Evolutionary conservation across 2,113 vertebrate genomes (phyloP).

Genomic region (Cyprinodon variegatus): DNA sequence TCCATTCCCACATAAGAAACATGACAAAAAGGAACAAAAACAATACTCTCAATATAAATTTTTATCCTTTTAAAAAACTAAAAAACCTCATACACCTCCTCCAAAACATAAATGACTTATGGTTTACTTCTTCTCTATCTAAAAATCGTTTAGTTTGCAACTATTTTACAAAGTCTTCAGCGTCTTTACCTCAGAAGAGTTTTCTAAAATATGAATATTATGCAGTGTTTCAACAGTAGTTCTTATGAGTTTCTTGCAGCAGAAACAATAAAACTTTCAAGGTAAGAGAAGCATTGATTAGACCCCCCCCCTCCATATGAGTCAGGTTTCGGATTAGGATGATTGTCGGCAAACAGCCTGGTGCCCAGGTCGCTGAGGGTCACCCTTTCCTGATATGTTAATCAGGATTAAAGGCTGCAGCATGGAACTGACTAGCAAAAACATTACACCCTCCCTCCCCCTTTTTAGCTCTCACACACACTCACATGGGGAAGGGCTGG

Average conservation of each 20-base stretch:
- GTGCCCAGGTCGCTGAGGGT: slow-evolving; percentile 78
- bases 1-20: neutral
- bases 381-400: slow-evolving; percentile 82
- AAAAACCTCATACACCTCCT: neutral
- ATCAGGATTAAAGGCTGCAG: slow-evolving; percentile 77
- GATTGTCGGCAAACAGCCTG: slow-evolving; percentile 81
- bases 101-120: neutral
- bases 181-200: neutral
- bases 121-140: neutral
- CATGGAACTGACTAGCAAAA: slow-evolving; percentile 69
- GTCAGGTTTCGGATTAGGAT: slow-evolving; percentile 71
- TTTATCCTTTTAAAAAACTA: neutral
- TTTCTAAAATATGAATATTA: rapidly evolving
- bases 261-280: neutral
- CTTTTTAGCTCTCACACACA: slow-evolving; percentile 22
- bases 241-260: neutral
- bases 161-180: neutral
- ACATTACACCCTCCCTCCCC: slow-evolving; percentile 46
- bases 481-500: slow-evolving; percentile 66
- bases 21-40: neutral
- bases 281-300: neutral
- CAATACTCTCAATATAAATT: neutral
- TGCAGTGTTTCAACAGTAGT: neutral
- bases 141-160: neutral
- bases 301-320: slow-evolving; percentile 30